These are phyloP conservation scores for Strigamia maritima DNA, from an alignment of 2,888 invertebrate species.

Conservation along the genomic window DNA sequence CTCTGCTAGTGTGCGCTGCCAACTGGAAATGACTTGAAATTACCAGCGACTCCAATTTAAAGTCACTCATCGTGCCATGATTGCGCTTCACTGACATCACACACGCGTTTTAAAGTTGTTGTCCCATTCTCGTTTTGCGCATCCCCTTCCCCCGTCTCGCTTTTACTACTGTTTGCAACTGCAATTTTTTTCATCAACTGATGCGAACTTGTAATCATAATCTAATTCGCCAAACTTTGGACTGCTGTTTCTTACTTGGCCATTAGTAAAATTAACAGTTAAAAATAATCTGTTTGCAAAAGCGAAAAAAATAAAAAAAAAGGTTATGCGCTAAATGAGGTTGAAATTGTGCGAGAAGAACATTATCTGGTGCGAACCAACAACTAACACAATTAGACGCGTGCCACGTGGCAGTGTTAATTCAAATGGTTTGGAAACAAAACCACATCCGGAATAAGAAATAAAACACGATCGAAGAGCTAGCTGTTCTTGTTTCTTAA, in stretches of 20 bases:
- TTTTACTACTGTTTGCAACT: not conserved
- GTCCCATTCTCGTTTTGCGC: not conserved
- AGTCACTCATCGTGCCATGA: conserved; percentile 23
- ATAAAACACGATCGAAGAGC: conserved; percentile 8
- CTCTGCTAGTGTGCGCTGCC: not conserved
- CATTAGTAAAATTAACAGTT: conserved; percentile 16
- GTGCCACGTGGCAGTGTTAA: not conserved
- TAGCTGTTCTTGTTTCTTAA: not conserved
- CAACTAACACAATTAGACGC: conserved; percentile 12
- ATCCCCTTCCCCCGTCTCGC: no score
- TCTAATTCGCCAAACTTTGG: not conserved
- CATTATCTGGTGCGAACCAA: conserved; percentile 23
- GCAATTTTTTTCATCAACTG: not conserved
- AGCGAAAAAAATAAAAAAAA: not conserved
- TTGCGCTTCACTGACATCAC: conserved; percentile 7
- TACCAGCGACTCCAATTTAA: conserved; percentile 23
- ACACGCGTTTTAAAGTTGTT: not conserved
- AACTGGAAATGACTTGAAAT: conserved; percentile 23
- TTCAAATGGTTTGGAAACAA: conserved; percentile 16
- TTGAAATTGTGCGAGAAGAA: conserved; percentile 23
- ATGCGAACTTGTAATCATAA: not conserved
- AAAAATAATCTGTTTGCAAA: not conserved
- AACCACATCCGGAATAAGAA: conserved; percentile 23
- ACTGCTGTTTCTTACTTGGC: not conserved
- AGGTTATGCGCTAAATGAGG: not conserved